Base-by-base conservation (phyloP, 2,113 vertebrate species). In the Collichthys lucidus region DNA sequence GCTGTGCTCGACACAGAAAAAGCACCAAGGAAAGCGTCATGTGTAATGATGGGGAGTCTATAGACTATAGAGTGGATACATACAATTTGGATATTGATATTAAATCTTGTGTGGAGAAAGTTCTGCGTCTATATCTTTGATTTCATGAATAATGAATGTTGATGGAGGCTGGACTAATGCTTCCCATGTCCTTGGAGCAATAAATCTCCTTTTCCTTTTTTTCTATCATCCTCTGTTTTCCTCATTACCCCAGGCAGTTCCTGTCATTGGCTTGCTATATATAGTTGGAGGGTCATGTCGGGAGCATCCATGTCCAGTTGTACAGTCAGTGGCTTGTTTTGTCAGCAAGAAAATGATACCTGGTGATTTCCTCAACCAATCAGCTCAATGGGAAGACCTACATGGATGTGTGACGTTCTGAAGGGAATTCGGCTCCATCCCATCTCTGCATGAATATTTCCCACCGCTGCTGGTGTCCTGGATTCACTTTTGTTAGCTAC, bases 191-290 rank as follows among this genome's bases (percentile, higher is more conserved):
- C 66, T 83, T 64, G 17, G 55, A 83, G 65, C 44, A 26, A 26
- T 19, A 61, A 84, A 70, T 78, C 73, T 73, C 44, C 65, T 35
- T 35, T 6, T 35, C 31, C 79, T 77, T 19, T 0, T 77, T 85
- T 79, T 77, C 80, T 49, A 24, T 73, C 80, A 66, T 86, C 77
- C 42, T 67, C 83, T 79, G 74, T 85, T 84, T 70, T 84, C 68
- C 80, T 87, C 86, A 87, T 93, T 92, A 92, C 77, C 79, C 68
- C 68, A 79, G 61, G 63, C 73, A 79, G 69, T 68, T 80, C 64
- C 67, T 74, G 74, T 83, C 79, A 85, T 70, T 86, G 66, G 63
- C 70, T 35, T 60, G 50, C 89, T 94, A 93, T 92, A 92, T 92
- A 93, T 94, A 95, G 80, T 64, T 17, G 31, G 57, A 50, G 55